Base-by-base conservation (phyloP, 2,113 vertebrate genomes). In the Saccopteryx leptura region DNA sequence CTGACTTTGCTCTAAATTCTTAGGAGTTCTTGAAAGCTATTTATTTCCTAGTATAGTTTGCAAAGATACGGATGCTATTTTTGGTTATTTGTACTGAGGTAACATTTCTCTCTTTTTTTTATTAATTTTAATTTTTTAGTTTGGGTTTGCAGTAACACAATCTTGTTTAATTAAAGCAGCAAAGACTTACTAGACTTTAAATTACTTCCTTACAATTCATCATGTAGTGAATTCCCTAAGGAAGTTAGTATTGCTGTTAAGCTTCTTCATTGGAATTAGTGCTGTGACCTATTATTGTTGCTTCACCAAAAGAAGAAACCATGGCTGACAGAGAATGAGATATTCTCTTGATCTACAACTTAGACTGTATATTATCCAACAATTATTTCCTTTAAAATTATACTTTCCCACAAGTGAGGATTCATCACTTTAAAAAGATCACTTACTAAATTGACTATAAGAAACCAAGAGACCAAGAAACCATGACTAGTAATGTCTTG, bases 171-270 rank as follows among this genome's bases (percentile, higher is more conserved):
- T 63, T 91, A 83, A 88, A 82, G 23, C 54, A 15, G 65, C 33
- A 78, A 46, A 71, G 33, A 61, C 84, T 94, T 86, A 39, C 39
- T 39, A 90, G 58, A 5, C 91, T 86, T 71, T 58, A 83, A 93
- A 61, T 75, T 48, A 81, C 63, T n/a, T 65, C 8, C 75, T 83
- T 28, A 88, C 13, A 86, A 33, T n/a, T 91, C 9, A 15, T 50
- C 28, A 17, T 66, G 10, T 56, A 91, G 33, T 83, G 19, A 82
- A 31, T 78, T 88, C 15, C 61, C 39, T 14, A 58, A 69, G 63
- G 46, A 86, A 78, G 24, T 46, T 54, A 13, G 7, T 21, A 7
- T 61, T 61, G 39, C 26, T 71, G 2, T 94, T 91, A 54, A 81
- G 7, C 60, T 94, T 48, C 66, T 88, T 78, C 66, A 48, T 76